Evolutionary conservation across 2,113 vertebrate genomes (phyloP).

Genomic region (Prolemur simus): DNA sequence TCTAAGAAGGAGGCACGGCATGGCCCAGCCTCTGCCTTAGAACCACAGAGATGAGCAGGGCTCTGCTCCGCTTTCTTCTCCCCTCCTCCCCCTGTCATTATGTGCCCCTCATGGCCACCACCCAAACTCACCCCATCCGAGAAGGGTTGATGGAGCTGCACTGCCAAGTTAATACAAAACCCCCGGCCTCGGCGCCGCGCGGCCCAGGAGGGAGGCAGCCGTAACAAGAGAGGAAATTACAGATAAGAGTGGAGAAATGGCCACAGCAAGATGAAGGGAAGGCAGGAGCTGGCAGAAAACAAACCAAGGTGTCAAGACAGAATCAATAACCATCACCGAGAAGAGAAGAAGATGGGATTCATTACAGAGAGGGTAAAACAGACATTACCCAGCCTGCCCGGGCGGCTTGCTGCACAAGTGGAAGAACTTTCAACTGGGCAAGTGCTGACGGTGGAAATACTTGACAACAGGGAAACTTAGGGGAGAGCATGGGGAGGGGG

Average conservation of each 20-base stretch:
- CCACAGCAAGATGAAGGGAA: slow-evolving; percentile 58
- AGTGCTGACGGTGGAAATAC: slow-evolving; percentile 61
- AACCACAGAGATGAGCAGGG: fast-evolving
- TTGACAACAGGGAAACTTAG: slow-evolving; percentile 37
- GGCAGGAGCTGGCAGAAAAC: slow-evolving; percentile 71
- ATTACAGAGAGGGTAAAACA: slow-evolving; percentile 73
- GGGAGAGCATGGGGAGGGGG: background rate
- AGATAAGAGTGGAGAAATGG: slow-evolving; percentile 73
- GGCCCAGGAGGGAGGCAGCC: background rate
- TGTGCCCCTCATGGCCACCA: background rate
- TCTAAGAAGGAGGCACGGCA: background rate
- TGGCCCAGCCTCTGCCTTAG: background rate
- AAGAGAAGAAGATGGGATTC: slow-evolving; percentile 74
- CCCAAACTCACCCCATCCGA: background rate
- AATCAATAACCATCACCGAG: slow-evolving; percentile 70
- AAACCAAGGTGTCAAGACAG: slow-evolving; percentile 73
- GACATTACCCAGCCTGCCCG: slow-evolving; percentile 55
- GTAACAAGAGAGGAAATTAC: slow-evolving; percentile 62
- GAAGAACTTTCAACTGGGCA: slow-evolving; percentile 54
- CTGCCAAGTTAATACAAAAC: background rate
- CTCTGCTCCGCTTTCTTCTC: no score
- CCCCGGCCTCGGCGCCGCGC: fast-evolving
- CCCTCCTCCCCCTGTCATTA: background rate
- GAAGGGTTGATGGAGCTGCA: background rate
- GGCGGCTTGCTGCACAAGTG: slow-evolving; percentile 58